Base-by-base conservation (phyloP, 1,140 invertebrate species). In the Neuroterus valhalla region DNA sequence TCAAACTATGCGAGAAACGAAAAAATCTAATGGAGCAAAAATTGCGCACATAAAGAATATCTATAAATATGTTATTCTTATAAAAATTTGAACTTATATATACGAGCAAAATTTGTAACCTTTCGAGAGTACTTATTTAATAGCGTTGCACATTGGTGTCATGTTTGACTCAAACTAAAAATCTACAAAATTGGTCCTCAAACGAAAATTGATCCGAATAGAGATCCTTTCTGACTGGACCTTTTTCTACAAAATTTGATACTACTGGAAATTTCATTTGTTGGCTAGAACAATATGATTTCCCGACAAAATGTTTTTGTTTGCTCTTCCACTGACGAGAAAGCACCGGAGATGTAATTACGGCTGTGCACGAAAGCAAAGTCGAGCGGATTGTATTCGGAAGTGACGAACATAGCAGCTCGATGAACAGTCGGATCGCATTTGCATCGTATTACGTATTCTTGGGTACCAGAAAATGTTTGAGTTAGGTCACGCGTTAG, bases 381-480 rank as follows among this genome's bases (percentile, higher is more conserved):
- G 52, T 46, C 42, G 19, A 38, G 15, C 71, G 72, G 5, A 10
- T 48, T 17, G 17, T 48, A 48, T 48, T 48, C 46, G 46, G 17
- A 48, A 48, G 46, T 48, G 46, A 48, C 17, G 46, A 48, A 48
- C n/a, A 48, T 19, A 45, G 46, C 46, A 48, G 15, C 46, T n/a
- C 46, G 78, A 73, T 52, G 68, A 66, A 15, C 46, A 67, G 66
- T 73, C 45, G 72, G 14, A 68, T 73, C 66, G 66, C 52, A 73
- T 73, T 73, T 73, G 72, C 72, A 73, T 73, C 66, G 52, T 73
- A 73, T 73, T 73, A 73, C 68, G 55, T 52, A 52, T 52, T 52
- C 19, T 23, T 21, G 11, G 6, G 17, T 52, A 23, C 21, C 5
- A 62, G 52, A 62, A 62, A 62, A 31, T 62, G 52, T 62, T 55